Base-by-base conservation (phyloP, 1,140 invertebrate genomes). In the Doryteuthis pealeii region DNA sequence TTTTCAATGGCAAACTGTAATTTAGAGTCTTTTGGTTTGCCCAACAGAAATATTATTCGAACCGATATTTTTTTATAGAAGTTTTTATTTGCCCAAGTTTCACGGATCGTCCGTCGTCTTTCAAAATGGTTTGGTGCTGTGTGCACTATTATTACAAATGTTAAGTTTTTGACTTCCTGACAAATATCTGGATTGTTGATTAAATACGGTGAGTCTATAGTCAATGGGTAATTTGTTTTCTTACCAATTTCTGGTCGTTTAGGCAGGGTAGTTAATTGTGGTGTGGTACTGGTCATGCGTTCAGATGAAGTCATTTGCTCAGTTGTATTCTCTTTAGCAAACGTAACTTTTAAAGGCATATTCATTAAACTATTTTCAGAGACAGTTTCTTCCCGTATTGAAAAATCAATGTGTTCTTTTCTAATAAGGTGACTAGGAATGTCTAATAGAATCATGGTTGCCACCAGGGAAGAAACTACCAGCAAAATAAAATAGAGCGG, bases 1-100 rank as follows among this genome's bases (percentile, higher is more conserved):
- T 75, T 74, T 66, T 79, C 76, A 31, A 84, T 74, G 45, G 72
- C 26, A 5, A 68, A 22, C 71, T 82, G 78, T 14, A 74, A 31
- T 6, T 69, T 79, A 0, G 72, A 31, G 69, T 89, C 82, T 1
- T 87, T 77, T 0, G 91, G 89, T 28, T 87, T 86, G 5, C 94
- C 94, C 28, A 95, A 74, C 5, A 95, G 85, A 83, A 95, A 95
- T 15, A 93, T 86, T 10, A 86, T 77, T 65, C 79, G 78, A 2
- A 84, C 69, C 8, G 78, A 77, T 1, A 77, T 49, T 33, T 77
- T 66, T 18, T 40, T 72, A 68, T 79, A 81, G 40, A 71, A 75
- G 5, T 71, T 66, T 28, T 79, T 75, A 69, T 85, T 85, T 8
- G 79, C 80, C 85, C 84, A 88, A 0, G 86, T 88, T 69, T 81